A percentile compares a stretch with the other conserved stretches of the same genome.
phyloP scores from a whole-genome alignment of 2,888 invertebrate genomes.

The Oeneis ivallda region DNA sequence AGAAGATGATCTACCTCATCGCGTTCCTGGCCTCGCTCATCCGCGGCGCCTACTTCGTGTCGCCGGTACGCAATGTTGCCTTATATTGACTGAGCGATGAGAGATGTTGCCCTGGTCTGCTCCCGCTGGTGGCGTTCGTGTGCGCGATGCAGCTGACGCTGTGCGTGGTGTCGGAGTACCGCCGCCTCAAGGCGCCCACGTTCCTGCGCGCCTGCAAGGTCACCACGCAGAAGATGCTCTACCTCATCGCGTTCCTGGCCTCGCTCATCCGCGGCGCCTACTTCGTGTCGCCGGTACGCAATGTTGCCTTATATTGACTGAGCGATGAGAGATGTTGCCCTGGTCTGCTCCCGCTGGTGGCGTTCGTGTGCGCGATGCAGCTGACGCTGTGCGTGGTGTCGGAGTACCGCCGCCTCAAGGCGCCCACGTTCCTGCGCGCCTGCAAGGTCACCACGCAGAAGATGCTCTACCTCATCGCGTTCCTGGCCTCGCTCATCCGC shows the following conservation, averaged over 20 bases:
- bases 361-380: constrained; percentile 91
- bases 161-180: constrained; percentile 91
- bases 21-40: constrained; percentile 92
- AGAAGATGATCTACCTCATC: constrained; percentile 93
- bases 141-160: constrained; percentile 92
- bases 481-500: constrained; percentile 90
- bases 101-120: too few species aligned
- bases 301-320: too few species aligned
- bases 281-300: constrained; percentile 94
- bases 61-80: too few species aligned
- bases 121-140: constrained; percentile 91
- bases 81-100: too few species aligned
- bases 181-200: constrained; percentile 90
- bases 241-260: constrained; percentile 92
- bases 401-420: constrained; percentile 91
- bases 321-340: too few species aligned
- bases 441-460: constrained; percentile 95
- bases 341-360: constrained; percentile 91
- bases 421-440: constrained; percentile 89
- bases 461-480: constrained; percentile 92
- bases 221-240: constrained; percentile 94
- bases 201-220: constrained; percentile 91
- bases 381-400: constrained; percentile 91
- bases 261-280: constrained; percentile 93
- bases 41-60: constrained; percentile 94